phyloP scores from a whole-genome alignment of 1,140 invertebrate species.

The Muscidifurax raptorellus region DNA sequence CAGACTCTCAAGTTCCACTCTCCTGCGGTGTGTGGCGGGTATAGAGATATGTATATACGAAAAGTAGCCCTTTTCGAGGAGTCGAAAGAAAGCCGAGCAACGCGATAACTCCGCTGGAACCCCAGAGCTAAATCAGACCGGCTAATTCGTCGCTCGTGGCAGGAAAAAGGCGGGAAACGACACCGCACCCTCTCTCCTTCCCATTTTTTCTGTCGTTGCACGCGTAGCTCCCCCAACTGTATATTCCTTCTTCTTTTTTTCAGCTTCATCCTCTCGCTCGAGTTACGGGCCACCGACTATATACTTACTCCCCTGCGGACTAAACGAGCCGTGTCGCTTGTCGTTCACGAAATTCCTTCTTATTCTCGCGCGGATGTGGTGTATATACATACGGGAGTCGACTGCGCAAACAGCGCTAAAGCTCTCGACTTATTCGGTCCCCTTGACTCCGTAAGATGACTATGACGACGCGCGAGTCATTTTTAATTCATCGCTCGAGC shows the following conservation, averaged over 20 bases:
- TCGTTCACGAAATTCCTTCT: constrained; percentile 41
- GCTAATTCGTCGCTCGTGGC: constrained; percentile 45
- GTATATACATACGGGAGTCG: background rate
- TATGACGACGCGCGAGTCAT: constrained; percentile 6
- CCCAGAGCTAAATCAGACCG: constrained; percentile 37
- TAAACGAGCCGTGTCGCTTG: constrained; percentile 51
- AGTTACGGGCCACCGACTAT: constrained; percentile 18
- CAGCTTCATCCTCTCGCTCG: background rate
- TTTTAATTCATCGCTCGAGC: constrained; percentile 32
- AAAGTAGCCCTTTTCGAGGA: constrained; percentile 20
- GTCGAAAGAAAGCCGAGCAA: constrained; percentile 34
- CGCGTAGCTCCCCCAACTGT: constrained; percentile 9
- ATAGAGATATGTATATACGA: background rate
- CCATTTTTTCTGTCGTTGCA: background rate
- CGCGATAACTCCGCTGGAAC: constrained; percentile 28
- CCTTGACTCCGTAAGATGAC: constrained; percentile 10
- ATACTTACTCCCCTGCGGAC: background rate
- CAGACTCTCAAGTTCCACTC: constrained; percentile 25
- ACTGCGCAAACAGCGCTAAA: constrained; percentile 31
- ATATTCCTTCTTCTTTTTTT: constrained; percentile 26
- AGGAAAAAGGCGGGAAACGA: constrained; percentile 38
- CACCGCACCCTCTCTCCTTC: constrained; percentile 21
- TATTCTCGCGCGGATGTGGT: constrained; percentile 1
- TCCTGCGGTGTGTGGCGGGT: background rate
- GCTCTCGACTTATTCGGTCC: constrained; percentile 16